Evolutionary conservation across 2,797 vertebrate species (phyloP), one percentile per base, ranked within the genome.

Genomic region (Sebastes alutus): DNA sequence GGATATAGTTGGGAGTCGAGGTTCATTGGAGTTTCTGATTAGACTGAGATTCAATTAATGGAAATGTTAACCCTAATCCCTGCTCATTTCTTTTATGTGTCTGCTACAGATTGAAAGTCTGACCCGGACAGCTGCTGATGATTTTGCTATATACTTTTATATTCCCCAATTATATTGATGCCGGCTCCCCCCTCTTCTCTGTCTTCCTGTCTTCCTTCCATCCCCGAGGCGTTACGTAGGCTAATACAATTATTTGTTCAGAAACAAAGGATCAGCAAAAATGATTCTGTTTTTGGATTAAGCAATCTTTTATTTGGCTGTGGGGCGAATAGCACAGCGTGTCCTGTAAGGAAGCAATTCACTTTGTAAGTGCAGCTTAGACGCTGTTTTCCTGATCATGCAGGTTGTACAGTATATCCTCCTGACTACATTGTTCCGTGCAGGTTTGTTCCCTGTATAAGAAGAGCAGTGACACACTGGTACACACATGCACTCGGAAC

Each of bases 161-260:
- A 54, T 78, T 69, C 23, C 11, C 11, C 80, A 76, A 56, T 84
- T 77, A 78, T 80, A 87, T 79, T 65, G 42, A 86, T 74, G 68
- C 60, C 16, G 25, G 23, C 69, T 65, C 63, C 46, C 38, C 32
- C 63, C 25, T 68, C 75, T 23, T 68, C 66, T 61, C 22, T 54
- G 11, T 75, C 74, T 75, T 77, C 46, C 62, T 55, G 58, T 79
- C 58, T 66, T 73, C 32, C 54, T 60, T 81, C 52, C 56, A 54
- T 76, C 77, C 83, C 82, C 1, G 13, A 88, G 76, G 85, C 27
- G 0, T 77, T 42, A 61, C 62, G 54, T 69, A 68, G 70, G 70
- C 27, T n/a, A 90, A 89, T 67, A 72, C 85, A 86, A 85, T 92
- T 87, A 92, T 92, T 91, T 91, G 86, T 81, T 90, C 5, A 70